Base-by-base conservation (phyloP, 2,113 vertebrate species). In the Butorides virescens region DNA sequence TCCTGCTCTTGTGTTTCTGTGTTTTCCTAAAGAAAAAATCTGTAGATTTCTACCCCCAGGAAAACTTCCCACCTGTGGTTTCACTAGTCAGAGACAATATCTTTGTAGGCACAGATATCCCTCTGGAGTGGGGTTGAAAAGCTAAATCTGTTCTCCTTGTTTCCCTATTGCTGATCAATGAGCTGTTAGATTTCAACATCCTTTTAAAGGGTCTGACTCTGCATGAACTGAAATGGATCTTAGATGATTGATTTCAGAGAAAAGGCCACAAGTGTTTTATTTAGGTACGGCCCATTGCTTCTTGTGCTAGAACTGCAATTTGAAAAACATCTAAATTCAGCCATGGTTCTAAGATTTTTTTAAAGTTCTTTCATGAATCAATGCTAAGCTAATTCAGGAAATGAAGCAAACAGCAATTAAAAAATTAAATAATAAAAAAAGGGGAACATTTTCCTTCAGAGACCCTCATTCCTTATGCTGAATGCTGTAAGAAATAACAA, bases 201-300 rank as follows among this genome's bases (percentile, higher is more conserved):
- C 47, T 81, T 85, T 47, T 67, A 52, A 74, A 94, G 77, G 44
- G 29, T 72, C 47, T 92, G 61, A 86, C 53, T 85, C 36, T 74
- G 47, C 47, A 63, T 81, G 75, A 93, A 37, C 27, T 72, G 53
- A 91, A 90, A 94, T 59, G 72, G 36, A 91, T 83, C 58, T 27
- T 72, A 86, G 32, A 77, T 88, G 75, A 83, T 4, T 52, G 66
- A 88, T 90, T 85, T 90, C 74, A 93, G 75, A 59, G 34, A 65
- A 92, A 90, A 95, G 13, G n/a, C 58, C 74, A 46, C 70, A 62
- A 79, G 53, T 72, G 36, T 68, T 85, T 95, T 91, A 86, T 88
- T 92, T 79, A 79, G 82, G 72, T 79, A 83, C 11, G 44, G 34
- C 53, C 62, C 34, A 86, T 68, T 95, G 39, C 53, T 75, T 86